These are phyloP conservation scores for Calephelis nemesis DNA, from an alignment of 1,140 invertebrate species.

Conservation along the genomic window DNA sequence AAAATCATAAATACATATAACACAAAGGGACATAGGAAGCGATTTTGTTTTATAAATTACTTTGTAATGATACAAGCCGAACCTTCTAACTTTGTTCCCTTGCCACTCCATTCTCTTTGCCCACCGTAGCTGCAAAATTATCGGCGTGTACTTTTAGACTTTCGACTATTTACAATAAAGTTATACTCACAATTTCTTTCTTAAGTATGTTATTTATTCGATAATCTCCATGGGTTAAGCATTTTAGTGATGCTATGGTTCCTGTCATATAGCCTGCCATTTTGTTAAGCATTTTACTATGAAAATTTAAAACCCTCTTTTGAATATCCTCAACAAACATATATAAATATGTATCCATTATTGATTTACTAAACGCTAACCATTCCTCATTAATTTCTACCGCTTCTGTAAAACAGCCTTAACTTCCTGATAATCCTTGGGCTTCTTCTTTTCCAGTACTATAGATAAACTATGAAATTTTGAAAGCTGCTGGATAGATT, in stretches of 20 bases:
- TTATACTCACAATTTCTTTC: slow-evolving; percentile 23
- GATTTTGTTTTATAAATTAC: too few species aligned
- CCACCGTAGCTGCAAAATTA: too few species aligned
- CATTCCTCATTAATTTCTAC: neutral
- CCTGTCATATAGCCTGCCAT: neutral
- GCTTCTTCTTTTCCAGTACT: neutral
- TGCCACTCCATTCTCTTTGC: too few species aligned
- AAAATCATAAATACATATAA: too few species aligned
- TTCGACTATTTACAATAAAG: too few species aligned
- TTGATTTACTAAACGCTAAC: neutral
- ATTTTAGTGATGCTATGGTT: slow-evolving; percentile 20
- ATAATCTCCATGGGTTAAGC: slow-evolving; percentile 33
- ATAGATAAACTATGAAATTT: neutral
- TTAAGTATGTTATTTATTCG: slow-evolving; percentile 32
- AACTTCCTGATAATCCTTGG: neutral
- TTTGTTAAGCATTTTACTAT: neutral
- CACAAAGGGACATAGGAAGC: too few species aligned
- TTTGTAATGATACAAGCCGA: too few species aligned
- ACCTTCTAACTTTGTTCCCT: too few species aligned
- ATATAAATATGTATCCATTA: neutral
- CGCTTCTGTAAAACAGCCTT: neutral
- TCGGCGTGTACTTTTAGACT: too few species aligned
- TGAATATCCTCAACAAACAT: neutral
- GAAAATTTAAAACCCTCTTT: neutral
- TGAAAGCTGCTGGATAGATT: neutral